Percentiles rank a stretch among this genome's conserved stretches.
These are phyloP conservation scores for Centropristis striata DNA, from an alignment of 2,113 vertebrate species.

Conservation along the genomic window DNA sequence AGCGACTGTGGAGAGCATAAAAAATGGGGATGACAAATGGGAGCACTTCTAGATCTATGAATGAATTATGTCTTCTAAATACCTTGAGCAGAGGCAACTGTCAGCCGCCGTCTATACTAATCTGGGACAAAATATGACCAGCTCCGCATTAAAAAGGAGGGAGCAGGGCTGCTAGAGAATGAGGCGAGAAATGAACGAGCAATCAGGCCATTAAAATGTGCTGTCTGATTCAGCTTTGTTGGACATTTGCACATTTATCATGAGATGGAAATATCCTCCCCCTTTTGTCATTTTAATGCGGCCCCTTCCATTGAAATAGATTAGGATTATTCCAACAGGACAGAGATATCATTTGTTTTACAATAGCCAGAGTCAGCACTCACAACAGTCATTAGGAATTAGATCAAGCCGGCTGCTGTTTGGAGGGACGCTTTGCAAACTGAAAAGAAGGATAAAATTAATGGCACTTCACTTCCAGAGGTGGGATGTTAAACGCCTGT, in stretches of 20 bases:
- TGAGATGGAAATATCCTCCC: conserved; percentile 69
- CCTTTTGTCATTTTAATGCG: conserved; percentile 77
- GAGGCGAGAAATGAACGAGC: conserved; percentile 92
- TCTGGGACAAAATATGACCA: conserved; percentile 96
- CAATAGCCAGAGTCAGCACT: conserved; percentile 73
- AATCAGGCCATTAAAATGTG: conserved; percentile 91
- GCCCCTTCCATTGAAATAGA: conserved; percentile 80
- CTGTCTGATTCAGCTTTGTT: conserved; percentile 85
- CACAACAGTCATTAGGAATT: conserved; percentile 74
- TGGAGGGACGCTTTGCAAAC: conserved; percentile 48
- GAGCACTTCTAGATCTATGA: conserved; percentile 94
- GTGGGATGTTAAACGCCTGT: conserved; percentile 30
- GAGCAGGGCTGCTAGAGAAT: conserved; percentile 81
- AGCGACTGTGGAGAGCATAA: conserved; percentile 79
- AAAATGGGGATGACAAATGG: conserved; percentile 92
- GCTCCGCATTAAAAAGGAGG: conserved; percentile 89
- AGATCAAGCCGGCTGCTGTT: conserved; percentile 51
- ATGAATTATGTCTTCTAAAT: conserved; percentile 98
- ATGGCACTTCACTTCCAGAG: conserved; percentile 54
- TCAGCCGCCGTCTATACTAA: conserved; percentile 93
- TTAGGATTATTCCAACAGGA: conserved; percentile 84
- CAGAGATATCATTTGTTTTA: conserved; percentile 83
- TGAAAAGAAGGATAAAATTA: conserved; percentile 62
- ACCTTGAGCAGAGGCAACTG: conserved; percentile 94
- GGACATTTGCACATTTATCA: conserved; percentile 91